Conservation (phyloP, 1,140 invertebrate genomes). For the Andrena cerasifolii region DNA sequence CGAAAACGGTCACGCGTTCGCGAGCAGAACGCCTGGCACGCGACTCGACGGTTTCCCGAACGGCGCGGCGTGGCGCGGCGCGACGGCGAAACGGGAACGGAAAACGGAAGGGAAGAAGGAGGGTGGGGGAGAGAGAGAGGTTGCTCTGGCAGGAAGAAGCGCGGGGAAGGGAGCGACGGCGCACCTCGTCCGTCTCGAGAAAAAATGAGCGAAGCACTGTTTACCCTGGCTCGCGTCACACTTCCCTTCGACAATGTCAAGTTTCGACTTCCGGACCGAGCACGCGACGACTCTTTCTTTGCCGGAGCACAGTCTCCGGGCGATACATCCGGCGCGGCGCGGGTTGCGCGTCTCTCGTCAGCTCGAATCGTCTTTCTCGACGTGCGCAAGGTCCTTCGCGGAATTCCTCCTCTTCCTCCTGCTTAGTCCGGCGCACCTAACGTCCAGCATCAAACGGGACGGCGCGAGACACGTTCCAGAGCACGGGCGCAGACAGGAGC, state of each 20-base stretch:
- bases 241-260: constrained; percentile 82
- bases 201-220: constrained; percentile 72
- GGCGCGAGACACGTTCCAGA: background rate
- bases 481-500: no score
- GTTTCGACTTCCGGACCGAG: constrained; percentile 78
- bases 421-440: background rate
- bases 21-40: constrained; percentile 59
- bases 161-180: constrained; percentile 56
- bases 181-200: constrained; percentile 79
- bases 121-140: background rate
- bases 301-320: background rate
- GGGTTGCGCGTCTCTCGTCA: no score
- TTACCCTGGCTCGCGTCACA: constrained; percentile 77
- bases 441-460: background rate
- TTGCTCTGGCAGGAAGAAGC: background rate
- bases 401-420: no score
- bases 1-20: background rate
- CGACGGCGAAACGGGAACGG: no score
- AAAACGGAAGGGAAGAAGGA: background rate
- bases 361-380: no score
- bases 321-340: background rate
- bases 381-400: no score
- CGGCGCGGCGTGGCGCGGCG: background rate
- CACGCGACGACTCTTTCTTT: constrained; percentile 59
- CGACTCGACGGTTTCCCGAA: constrained; percentile 49